A percentile compares a stretch with the other conserved stretches of the same genome.
Evolutionary conservation across 1,140 invertebrate species (phyloP).

Genomic region (Camponotus floridanus): DNA sequence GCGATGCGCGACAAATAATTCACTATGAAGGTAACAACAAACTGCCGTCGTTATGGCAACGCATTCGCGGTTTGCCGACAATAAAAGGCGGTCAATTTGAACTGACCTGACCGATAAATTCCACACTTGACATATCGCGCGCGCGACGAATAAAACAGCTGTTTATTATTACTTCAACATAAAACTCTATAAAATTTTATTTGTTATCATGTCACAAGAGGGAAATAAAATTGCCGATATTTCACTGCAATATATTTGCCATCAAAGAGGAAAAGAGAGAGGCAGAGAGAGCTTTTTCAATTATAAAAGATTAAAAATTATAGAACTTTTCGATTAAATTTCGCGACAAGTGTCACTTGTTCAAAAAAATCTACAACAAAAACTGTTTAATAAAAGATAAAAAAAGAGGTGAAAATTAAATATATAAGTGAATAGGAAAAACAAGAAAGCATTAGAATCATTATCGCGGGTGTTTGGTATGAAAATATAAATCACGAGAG

Average conservation of each 20-base stretch:
- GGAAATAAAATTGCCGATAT: neutral
- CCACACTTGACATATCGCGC: neutral
- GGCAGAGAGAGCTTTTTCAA: neutral
- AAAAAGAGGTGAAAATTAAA: no score
- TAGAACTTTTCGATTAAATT: neutral
- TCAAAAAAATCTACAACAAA: neutral
- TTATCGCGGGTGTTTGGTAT: no score
- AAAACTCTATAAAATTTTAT: neutral
- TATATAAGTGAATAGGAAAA: no score
- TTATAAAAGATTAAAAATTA: neutral
- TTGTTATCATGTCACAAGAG: neutral
- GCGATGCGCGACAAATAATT: neutral
- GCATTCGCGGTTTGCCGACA: neutral
- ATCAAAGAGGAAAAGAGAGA: no score
- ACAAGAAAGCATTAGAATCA: no score
- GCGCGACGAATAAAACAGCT: neutral
- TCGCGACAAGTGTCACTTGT: neutral
- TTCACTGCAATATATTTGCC: neutral
- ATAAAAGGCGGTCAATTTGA: constrained; percentile 28
- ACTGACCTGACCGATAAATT: constrained; percentile 11
- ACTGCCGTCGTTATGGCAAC: constrained; percentile 40
- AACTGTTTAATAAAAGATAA: neutral
- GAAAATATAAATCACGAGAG: no score
- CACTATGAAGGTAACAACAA: constrained; percentile 23
- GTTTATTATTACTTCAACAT: constrained; percentile 17